Evolutionary conservation across 2,888 invertebrate species (phyloP), one percentile per base, ranked within the genome.

Genomic region (Helicoverpa assulta): DNA sequence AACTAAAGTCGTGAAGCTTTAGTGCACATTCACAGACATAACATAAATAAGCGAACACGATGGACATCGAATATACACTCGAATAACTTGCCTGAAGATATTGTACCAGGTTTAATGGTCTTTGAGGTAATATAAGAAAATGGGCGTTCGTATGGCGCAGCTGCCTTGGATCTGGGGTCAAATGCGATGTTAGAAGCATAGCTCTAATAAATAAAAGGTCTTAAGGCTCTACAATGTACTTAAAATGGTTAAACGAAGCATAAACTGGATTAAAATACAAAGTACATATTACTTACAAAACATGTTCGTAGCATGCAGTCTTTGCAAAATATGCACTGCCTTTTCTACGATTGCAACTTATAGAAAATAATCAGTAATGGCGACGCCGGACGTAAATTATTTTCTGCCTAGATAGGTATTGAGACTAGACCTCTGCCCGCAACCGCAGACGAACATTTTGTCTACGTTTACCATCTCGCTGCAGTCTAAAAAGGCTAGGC

Each of bases 1-100:
- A 58, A 77, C 61, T 37, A 10, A 65, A 72, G 61, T 80, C 80
- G 68, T 75, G 73, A 78, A 82, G 55, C 70, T 73, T 58, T 67
- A 70, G 62, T 55, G 55, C 60, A 67, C 73, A 71, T 53, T 59
- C 19, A 18, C 3, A 62, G 47, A 29, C 63, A 67, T 80, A 78
- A 75, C 70, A 76, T 81, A 81, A 78, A 78, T 65, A 66, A 58
- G 50, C 10, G 43, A 57, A 70, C 64, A 62, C 71, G 71, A 69
- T 52, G 57, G 59, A 78, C 73, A 57, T 67, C 47, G 63, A 67
- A 50, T 72, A 53, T 64, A 66, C 58, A 60, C n/a, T 29, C 64
- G 37, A 57, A 67, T 61, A 61, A 60, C 50, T 65, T 66, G 51
- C 19, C 54, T 58, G 57, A 53, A 67, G 70, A 68, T 70, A 67